Conservation (phyloP, 2,797 vertebrate species). For the Rhinella marina region DNA sequence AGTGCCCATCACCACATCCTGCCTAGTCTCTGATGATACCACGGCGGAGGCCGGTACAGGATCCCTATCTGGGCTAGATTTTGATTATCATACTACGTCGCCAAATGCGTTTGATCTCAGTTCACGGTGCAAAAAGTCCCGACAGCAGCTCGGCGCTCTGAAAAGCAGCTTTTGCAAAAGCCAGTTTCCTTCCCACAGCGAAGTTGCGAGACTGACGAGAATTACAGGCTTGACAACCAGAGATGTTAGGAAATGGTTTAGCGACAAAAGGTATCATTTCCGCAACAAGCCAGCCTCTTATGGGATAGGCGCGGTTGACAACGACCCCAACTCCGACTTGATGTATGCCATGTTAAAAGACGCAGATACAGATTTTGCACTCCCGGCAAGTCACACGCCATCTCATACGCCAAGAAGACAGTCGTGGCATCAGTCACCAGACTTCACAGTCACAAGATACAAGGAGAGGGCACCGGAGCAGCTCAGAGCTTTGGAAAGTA, state of each 20-base stretch:
- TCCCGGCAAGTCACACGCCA: constrained; percentile 35
- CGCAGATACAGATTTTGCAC: constrained; percentile 67
- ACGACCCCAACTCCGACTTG: constrained; percentile 76
- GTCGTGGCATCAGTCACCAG: constrained; percentile 85
- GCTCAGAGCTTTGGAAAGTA: constrained; percentile 89
- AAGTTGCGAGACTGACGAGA: constrained; percentile 90
- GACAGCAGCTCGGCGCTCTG: constrained; percentile 88
- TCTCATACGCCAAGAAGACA: constrained; percentile 80
- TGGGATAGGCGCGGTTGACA: neutral
- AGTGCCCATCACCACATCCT: constrained; percentile 84
- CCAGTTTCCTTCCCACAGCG: constrained; percentile 93
- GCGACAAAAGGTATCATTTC: constrained; percentile 93
- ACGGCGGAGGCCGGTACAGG: constrained; percentile 78
- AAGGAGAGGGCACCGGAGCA: constrained; percentile 94
- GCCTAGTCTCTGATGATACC: constrained; percentile 80
- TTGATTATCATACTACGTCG: constrained; percentile 71
- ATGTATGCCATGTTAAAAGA: constrained; percentile 75
- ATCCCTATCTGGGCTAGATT: constrained; percentile 75
- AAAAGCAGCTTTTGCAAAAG: constrained; percentile 90
- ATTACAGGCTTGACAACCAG: constrained; percentile 89
- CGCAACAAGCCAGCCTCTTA: constrained; percentile 73
- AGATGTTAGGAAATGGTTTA: constrained; percentile 98
- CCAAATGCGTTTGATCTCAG: constrained; percentile 83
- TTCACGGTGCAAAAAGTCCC: constrained; percentile 94
- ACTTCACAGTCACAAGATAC: constrained; percentile 92